These are phyloP conservation scores for Dicyrtoma fusca DNA, from an alignment of 2,888 invertebrate species.

Conservation along the genomic window DNA sequence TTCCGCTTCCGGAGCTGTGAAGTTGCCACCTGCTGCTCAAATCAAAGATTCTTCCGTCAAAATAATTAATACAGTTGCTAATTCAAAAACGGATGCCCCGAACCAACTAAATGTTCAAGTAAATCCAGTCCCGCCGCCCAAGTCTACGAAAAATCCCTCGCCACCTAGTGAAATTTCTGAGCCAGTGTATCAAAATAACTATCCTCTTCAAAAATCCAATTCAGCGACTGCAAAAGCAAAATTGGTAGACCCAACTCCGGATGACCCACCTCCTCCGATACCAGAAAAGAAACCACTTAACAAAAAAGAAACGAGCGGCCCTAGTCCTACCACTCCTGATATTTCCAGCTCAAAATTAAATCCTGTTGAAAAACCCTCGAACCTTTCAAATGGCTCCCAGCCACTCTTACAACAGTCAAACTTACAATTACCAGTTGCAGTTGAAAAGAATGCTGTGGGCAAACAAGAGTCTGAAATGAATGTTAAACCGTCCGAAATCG, in stretches of 20 bases:
- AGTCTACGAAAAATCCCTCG: background rate
- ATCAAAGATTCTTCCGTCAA: background rate
- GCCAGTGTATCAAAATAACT: background rate
- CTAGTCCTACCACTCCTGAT: background rate
- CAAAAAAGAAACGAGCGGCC: background rate
- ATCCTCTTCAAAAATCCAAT: background rate
- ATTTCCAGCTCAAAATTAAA: background rate
- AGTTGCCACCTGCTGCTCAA: background rate
- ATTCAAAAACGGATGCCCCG: background rate
- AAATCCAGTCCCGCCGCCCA: background rate
- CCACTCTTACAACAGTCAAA: background rate
- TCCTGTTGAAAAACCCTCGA: background rate
- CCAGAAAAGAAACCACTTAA: constrained; percentile 24
- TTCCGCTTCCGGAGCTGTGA: background rate
- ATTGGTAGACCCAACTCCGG: background rate
- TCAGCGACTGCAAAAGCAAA: background rate
- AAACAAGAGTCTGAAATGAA: too few relatives aligned
- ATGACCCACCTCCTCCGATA: constrained; percentile 19
- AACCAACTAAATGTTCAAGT: background rate
- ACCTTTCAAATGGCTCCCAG: too few relatives aligned
- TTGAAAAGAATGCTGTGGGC: too few relatives aligned
- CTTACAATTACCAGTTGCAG: too few relatives aligned
- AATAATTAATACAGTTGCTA: background rate
- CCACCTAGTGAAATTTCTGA: background rate
- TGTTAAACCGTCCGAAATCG: too few relatives aligned